A percentile compares a stretch with the other conserved stretches of the same genome.
These are phyloP conservation scores for Tenthredo notha DNA, from an alignment of 2,888 invertebrate species.

Conservation along the genomic window DNA sequence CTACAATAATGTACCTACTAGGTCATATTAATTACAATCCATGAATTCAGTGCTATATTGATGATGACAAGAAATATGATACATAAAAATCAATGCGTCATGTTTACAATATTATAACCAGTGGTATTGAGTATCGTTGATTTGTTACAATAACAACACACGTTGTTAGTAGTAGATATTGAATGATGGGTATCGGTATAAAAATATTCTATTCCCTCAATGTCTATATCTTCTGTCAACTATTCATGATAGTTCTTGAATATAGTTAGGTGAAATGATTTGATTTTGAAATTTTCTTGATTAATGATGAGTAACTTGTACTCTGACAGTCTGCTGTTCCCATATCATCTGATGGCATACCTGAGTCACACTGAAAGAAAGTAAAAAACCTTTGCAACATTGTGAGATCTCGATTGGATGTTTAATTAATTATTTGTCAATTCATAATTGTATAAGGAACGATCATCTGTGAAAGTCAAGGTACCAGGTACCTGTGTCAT, in stretches of 20 bases:
- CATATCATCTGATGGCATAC: background rate
- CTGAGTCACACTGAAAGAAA: background rate
- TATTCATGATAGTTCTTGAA: background rate
- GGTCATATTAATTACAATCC: background rate
- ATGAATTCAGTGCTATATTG: background rate
- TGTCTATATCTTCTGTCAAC: background rate
- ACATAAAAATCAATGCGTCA: background rate
- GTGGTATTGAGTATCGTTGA: background rate
- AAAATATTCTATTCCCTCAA: background rate
- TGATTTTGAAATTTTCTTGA: background rate
- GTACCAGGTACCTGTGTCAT: background rate
- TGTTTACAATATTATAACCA: background rate
- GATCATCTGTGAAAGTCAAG: conserved; percentile 22
- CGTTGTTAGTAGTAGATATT: background rate
- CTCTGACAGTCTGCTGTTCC: background rate
- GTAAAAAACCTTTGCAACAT: background rate
- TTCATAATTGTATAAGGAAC: background rate
- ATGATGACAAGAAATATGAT: conserved; percentile 13
- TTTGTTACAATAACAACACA: background rate
- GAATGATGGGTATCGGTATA: background rate
- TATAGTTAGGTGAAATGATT: background rate
- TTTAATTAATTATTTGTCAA: background rate
- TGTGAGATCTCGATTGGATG: background rate
- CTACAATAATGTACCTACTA: background rate
- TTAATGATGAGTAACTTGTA: background rate